phyloP scores from a whole-genome alignment of 2,797 vertebrate species.

The Tamandua tetradactyla region DNA sequence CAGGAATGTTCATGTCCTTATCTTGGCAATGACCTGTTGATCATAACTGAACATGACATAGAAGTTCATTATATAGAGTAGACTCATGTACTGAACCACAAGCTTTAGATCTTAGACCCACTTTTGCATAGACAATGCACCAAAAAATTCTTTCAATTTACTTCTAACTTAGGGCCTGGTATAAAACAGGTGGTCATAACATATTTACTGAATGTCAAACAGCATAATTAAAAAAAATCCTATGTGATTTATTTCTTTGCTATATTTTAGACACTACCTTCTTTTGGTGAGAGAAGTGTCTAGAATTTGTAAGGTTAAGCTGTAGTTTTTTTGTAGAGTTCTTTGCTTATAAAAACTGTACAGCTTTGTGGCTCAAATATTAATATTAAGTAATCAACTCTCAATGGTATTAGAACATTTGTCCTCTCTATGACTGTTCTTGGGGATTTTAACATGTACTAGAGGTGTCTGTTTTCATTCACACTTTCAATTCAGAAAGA shows the following conservation, averaged over 20 bases:
- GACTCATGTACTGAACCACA: rapidly evolving
- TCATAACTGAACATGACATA: rapidly evolving
- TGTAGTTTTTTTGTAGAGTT: neutral
- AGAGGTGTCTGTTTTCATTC: no score
- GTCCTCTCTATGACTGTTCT: neutral
- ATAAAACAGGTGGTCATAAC: rapidly evolving
- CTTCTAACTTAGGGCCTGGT: rapidly evolving
- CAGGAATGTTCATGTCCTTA: neutral
- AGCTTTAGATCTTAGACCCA: neutral
- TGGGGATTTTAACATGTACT: rapidly evolving
- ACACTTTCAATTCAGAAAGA: neutral
- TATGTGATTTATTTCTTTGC: rapidly evolving
- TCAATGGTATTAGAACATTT: rapidly evolving
- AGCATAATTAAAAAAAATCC: neutral
- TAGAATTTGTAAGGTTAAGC: no score
- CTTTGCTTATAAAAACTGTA: neutral
- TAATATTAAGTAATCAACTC: neutral
- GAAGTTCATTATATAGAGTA: neutral
- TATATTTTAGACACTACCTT: no score
- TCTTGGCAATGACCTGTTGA: rapidly evolving
- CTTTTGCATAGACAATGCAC: rapidly evolving
- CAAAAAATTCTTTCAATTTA: neutral
- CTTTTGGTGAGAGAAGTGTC: no score
- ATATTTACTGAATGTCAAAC: neutral
- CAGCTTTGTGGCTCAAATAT: neutral